phyloP scores from a whole-genome alignment of 1,140 invertebrate species.

The Bombus waltoni region DNA sequence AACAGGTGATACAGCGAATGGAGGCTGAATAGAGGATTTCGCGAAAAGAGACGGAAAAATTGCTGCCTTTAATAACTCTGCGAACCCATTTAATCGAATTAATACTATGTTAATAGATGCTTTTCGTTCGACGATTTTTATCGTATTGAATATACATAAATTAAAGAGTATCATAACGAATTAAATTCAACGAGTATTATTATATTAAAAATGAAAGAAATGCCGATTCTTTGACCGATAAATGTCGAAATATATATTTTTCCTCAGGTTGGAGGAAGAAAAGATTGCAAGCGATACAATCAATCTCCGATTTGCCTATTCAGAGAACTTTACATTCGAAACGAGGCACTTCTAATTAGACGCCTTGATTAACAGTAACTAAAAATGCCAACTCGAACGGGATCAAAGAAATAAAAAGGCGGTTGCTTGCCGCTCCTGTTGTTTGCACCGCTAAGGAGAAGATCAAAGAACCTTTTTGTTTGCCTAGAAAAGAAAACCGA shows the following conservation, averaged over 20 bases:
- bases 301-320: too few relatives aligned
- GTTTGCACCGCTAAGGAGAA: neutral
- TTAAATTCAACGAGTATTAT: neutral
- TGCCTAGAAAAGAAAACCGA: too few relatives aligned
- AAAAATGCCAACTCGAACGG: neutral
- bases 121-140: neutral
- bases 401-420: neutral
- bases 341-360: neutral
- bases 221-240: neutral
- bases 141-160: neutral
- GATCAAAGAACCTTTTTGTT: slow-evolving; percentile 1
- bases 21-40: neutral
- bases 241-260: neutral
- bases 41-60: neutral
- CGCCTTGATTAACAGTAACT: neutral
- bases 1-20: neutral
- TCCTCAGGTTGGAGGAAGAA: neutral
- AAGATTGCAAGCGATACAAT: neutral
- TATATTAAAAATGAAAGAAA: neutral
- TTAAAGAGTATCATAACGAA: neutral
- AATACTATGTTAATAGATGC: neutral
- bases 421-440: neutral
- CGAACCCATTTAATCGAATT: neutral
- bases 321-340: neutral
- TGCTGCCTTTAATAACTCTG: neutral